phyloP scores from a whole-genome alignment of 2,888 invertebrate genomes.

The Mechanitis messenoides region DNA sequence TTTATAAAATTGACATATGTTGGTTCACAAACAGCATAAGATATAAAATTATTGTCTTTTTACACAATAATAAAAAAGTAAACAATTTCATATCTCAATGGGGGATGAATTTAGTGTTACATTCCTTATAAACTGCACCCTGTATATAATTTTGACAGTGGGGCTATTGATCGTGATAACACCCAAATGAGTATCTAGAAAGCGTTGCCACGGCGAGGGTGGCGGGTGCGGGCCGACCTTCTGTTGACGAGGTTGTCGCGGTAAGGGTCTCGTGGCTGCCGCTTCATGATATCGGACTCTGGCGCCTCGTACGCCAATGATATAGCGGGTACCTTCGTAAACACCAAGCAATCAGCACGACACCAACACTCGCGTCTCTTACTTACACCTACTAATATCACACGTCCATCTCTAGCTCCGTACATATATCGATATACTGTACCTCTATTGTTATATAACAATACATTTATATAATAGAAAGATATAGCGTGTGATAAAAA shows the following conservation, averaged over 20 bases:
- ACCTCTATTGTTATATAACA: constrained; percentile 47
- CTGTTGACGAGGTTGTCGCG: constrained; percentile 99
- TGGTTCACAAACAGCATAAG: background rate
- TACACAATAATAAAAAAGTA: constrained; percentile 11
- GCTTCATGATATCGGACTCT: constrained; percentile 99
- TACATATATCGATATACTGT: constrained; percentile 34
- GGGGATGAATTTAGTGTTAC: constrained; percentile 5
- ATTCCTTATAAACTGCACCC: constrained; percentile 18
- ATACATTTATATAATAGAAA: constrained; percentile 44
- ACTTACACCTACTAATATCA: constrained; percentile 45
- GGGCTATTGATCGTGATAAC: constrained; percentile 61
- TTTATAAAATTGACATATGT: background rate
- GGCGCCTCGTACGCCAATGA: constrained; percentile 99
- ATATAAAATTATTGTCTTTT: no score
- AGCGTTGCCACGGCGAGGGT: constrained; percentile 44
- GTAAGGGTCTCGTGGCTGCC: constrained; percentile 97
- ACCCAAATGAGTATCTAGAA: constrained; percentile 64
- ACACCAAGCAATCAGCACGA: constrained; percentile 75
- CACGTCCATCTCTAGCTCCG: constrained; percentile 32
- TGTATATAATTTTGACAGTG: constrained; percentile 40
- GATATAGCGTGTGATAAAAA: constrained; percentile 59
- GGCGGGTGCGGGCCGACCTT: constrained; percentile 83
- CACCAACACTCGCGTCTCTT: constrained; percentile 43
- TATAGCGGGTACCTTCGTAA: constrained; percentile 96
- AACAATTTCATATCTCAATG: constrained; percentile 14